phyloP scores from a whole-genome alignment of 2,888 invertebrate genomes.

The Macropis europaea region DNA sequence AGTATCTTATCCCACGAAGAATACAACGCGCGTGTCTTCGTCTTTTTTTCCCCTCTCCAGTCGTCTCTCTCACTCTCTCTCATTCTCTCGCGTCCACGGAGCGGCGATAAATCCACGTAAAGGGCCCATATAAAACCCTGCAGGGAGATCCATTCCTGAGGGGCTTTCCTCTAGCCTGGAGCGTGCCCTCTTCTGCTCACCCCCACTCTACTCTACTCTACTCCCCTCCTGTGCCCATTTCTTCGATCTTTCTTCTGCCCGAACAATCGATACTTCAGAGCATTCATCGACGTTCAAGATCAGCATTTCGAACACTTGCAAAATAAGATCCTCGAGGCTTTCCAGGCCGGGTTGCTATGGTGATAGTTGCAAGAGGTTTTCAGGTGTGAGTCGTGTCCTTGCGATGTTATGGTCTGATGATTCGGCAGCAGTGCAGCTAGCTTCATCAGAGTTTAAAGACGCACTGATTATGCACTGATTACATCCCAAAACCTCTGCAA shows the following conservation, averaged over 20 bases:
- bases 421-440: too few species aligned
- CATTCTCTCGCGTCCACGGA: conserved; percentile 32
- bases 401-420: too few species aligned
- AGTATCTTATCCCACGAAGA: conserved; percentile 61
- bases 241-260: neutral
- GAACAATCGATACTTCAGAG: too few species aligned
- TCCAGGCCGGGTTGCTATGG: too few species aligned
- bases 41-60: conserved; percentile 12
- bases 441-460: too few species aligned
- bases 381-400: too few species aligned
- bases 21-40: conserved; percentile 50
- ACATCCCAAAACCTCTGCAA: too few species aligned
- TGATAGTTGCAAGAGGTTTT: too few species aligned
- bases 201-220: neutral
- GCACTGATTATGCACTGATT: too few species aligned
- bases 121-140: conserved; percentile 63
- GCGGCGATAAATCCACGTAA: conserved; percentile 62
- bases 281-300: too few species aligned
- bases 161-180: conserved; percentile 52
- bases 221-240: neutral
- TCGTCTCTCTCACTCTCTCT: conserved; percentile 4
- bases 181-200: conserved; percentile 15
- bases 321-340: too few species aligned
- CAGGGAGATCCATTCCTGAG: conserved; percentile 60
- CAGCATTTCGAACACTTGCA: too few species aligned